These are phyloP conservation scores for Lepidonotus clava DNA, from an alignment of 2,888 invertebrate species.

Conservation along the genomic window DNA sequence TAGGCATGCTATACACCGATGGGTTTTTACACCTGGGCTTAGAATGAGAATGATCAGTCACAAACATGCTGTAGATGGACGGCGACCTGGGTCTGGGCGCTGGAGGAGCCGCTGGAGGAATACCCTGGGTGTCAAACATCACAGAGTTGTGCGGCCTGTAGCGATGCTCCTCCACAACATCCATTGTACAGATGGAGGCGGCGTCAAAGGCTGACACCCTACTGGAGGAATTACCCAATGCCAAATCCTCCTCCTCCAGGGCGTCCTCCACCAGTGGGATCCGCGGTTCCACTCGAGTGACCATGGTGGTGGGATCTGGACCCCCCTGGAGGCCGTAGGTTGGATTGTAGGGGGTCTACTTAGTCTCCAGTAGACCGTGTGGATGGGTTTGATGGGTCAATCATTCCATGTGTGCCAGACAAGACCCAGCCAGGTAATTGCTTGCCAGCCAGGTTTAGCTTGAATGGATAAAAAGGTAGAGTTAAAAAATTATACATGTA, in stretches of 20 bases:
- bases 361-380: no score
- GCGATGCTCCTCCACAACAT: slow-evolving; percentile 13
- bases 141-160: neutral
- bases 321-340: no score
- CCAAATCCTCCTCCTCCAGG: neutral
- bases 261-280: neutral
- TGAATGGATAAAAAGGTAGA: no score
- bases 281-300: slow-evolving; percentile 8
- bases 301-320: neutral
- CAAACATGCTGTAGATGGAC: slow-evolving; percentile 28
- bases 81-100: neutral
- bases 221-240: no score
- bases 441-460: no score
- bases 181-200: slow-evolving; percentile 19
- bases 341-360: no score
- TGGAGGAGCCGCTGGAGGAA: neutral
- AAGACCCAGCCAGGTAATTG: no score
- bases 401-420: no score
- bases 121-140: neutral
- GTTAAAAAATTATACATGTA: no score
- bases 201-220: neutral
- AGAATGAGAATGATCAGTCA: neutral
- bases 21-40: neutral
- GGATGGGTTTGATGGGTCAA: no score
- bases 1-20: slow-evolving; percentile 30